Conservation (phyloP, 2,797 vertebrate species). For the Sternotherus odoratus region DNA sequence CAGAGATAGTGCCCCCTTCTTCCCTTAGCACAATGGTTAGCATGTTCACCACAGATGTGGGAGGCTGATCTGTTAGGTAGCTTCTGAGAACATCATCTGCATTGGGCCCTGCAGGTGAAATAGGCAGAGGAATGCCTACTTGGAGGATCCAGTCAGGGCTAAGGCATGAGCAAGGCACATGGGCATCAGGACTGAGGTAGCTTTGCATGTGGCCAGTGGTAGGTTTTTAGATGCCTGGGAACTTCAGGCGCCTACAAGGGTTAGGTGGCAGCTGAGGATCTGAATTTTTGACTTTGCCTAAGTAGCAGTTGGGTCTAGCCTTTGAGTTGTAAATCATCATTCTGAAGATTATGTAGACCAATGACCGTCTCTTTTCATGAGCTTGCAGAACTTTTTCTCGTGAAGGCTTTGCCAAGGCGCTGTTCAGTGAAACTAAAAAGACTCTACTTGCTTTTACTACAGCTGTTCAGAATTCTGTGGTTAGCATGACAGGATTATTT, state of each 20-base stretch:
- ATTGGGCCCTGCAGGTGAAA: too few relatives aligned
- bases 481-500: not conserved
- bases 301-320: not conserved
- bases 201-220: too few relatives aligned
- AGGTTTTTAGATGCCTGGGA: too few relatives aligned
- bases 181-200: too few relatives aligned
- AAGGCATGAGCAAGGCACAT: too few relatives aligned
- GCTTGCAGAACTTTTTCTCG: not conserved
- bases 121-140: too few relatives aligned
- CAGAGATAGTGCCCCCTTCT: not conserved
- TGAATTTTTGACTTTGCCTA: too few relatives aligned
- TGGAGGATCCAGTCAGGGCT: too few relatives aligned
- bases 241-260: too few relatives aligned
- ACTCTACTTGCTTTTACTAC: not conserved
- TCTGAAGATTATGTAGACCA: not conserved
- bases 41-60: not conserved
- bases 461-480: rapidly evolving
- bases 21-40: not conserved
- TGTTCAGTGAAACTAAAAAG: not conserved
- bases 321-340: rapidly evolving
- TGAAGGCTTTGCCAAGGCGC: not conserved
- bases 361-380: not conserved
- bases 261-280: too few relatives aligned
- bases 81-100: too few relatives aligned
- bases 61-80: not conserved